Evolutionary conservation across 1,140 invertebrate species (phyloP).

Genomic region (Maniola jurtina): DNA sequence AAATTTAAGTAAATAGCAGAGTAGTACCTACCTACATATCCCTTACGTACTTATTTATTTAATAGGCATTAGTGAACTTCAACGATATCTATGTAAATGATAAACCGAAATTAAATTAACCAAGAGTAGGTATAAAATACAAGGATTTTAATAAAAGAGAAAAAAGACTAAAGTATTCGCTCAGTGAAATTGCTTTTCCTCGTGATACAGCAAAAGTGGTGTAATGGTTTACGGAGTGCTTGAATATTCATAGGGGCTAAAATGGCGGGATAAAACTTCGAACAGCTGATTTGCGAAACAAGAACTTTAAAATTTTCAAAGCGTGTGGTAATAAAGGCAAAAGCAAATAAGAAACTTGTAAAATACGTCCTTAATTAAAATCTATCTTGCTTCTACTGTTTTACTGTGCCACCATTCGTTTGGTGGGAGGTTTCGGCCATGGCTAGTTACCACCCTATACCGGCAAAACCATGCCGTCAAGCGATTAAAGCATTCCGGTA

Average conservation of each 20-base stretch:
- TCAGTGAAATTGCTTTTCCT: slow-evolving; percentile 12
- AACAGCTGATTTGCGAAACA: slow-evolving; percentile 14
- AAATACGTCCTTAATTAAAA: too few relatives aligned
- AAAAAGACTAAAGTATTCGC: slow-evolving; percentile 11
- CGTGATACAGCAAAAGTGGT: slow-evolving; percentile 14
- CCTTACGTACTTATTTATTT: too few relatives aligned
- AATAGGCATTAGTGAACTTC: neutral
- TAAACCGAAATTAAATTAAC: neutral
- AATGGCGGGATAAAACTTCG: slow-evolving; percentile 13
- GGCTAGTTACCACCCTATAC: neutral
- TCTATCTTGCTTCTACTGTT: too few relatives aligned
- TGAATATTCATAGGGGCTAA: slow-evolving; percentile 14
- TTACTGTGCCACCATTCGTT: too few relatives aligned
- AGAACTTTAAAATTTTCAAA: slow-evolving; percentile 2
- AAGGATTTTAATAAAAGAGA: neutral
- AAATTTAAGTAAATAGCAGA: too few relatives aligned
- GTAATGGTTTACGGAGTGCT: slow-evolving; percentile 12
- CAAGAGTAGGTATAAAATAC: neutral
- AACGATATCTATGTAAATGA: neutral
- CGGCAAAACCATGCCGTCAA: neutral
- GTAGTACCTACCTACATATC: too few relatives aligned
- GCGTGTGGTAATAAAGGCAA: neutral
- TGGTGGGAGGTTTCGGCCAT: neutral
- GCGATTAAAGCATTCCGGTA: neutral
- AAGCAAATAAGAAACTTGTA: neutral